Conservation (phyloP, 92 coral and sea anemone genomes). For the Galaxea fascicularis region DNA sequence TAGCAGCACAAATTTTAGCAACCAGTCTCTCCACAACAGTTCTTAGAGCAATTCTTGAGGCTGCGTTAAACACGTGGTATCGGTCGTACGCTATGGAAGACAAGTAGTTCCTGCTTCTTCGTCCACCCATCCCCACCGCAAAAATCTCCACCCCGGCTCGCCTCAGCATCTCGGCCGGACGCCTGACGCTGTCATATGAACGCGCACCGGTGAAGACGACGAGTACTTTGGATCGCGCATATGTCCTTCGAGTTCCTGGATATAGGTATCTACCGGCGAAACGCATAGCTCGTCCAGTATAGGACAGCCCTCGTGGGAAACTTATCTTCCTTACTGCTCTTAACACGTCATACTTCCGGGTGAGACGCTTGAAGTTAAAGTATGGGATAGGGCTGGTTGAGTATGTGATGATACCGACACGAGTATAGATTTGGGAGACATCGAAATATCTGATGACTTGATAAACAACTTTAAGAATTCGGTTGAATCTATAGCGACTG, state of each 20-base stretch:
- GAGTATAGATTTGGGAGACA: conserved; percentile 55
- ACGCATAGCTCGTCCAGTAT: conserved; percentile 69
- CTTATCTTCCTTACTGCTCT: conserved; percentile 46
- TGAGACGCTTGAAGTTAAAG: conserved; percentile 48
- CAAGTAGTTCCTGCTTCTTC: conserved; percentile 49
- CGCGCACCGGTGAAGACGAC: conserved; percentile 76
- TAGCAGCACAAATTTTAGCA: conserved; percentile 54
- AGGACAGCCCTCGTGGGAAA: conserved; percentile 60
- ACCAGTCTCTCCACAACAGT: conserved; percentile 37
- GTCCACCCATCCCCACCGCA: conserved; percentile 68
- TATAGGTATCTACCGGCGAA: conserved; percentile 52
- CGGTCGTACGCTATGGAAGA: conserved; percentile 68
- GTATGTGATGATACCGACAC: conserved; percentile 70
- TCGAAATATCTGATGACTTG: conserved; percentile 65
- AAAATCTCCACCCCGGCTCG: conserved; percentile 76
- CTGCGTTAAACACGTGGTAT: conserved; percentile 59
- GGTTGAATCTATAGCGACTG: conserved; percentile 34
- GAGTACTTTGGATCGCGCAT: conserved; percentile 63
- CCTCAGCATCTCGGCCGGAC: conserved; percentile 71
- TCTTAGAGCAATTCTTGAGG: conserved; percentile 18
- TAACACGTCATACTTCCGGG: conserved; percentile 38
- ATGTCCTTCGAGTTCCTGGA: conserved; percentile 39
- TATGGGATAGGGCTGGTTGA: conserved; percentile 49
- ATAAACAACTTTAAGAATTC: conserved; percentile 55
- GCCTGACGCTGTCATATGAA: conserved; percentile 70